Percentiles rank a stretch among this genome's conserved stretches.
phyloP scores from a whole-genome alignment of 1,140 invertebrate genomes.

The Subanguina moxae region DNA sequence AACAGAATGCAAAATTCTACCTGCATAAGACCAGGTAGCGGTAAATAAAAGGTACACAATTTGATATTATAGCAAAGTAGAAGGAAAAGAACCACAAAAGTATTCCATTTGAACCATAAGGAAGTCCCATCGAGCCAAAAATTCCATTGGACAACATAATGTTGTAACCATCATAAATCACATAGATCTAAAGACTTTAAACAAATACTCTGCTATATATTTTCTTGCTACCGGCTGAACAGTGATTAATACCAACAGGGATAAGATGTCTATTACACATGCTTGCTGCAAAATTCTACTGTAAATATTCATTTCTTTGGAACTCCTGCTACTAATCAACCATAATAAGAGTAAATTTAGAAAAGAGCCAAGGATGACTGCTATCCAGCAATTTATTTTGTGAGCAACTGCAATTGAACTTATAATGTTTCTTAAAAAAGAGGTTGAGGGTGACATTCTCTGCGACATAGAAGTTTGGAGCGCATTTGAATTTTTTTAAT shows the following conservation, averaged over 20 bases:
- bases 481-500: too few relatives aligned
- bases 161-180: neutral
- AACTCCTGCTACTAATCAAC: neutral
- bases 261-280: neutral
- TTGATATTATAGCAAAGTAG: slow-evolving; percentile 3
- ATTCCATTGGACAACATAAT: neutral
- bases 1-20: neutral
- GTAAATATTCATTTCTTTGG: neutral
- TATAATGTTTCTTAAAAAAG: too few relatives aligned
- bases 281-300: neutral
- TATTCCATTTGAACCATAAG: neutral
- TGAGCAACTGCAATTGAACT: neutral
- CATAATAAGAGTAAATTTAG: neutral
- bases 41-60: slow-evolving; percentile 1
- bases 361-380: neutral
- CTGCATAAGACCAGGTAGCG: neutral
- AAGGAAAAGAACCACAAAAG: neutral
- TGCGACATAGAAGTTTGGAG: too few relatives aligned
- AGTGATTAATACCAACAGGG: neutral
- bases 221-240: slow-evolving; percentile 4
- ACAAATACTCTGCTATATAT: neutral
- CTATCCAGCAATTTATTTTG: neutral
- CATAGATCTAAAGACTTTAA: neutral
- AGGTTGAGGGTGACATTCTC: too few relatives aligned
- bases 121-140: neutral